These are phyloP conservation scores for Molossus alvarezi DNA, from an alignment of 2,797 vertebrate species.

Conservation along the genomic window DNA sequence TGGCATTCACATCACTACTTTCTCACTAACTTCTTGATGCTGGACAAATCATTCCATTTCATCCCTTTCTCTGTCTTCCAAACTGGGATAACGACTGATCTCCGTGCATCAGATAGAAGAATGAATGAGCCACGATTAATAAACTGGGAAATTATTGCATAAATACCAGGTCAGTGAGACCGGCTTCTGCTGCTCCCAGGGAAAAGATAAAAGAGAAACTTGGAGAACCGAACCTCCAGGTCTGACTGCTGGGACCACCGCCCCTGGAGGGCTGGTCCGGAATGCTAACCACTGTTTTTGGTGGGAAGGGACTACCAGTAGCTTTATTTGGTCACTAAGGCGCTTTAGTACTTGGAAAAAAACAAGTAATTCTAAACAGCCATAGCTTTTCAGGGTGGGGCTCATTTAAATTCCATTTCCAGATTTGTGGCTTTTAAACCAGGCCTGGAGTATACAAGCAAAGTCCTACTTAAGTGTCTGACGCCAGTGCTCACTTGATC, in stretches of 20 bases:
- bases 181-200: background rate
- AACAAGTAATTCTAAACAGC: background rate
- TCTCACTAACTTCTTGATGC: background rate
- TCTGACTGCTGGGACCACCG: background rate
- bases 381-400: conserved; percentile 33
- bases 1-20: background rate
- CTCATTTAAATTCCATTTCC: conserved; percentile 64
- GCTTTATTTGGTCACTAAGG: background rate
- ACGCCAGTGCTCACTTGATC: background rate
- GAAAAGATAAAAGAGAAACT: background rate
- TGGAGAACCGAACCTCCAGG: accelerated
- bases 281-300: background rate
- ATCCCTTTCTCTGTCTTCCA: conserved; percentile 18
- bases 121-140: conserved; percentile 23
- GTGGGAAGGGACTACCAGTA: background rate
- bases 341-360: background rate
- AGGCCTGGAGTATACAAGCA: background rate
- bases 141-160: conserved; percentile 3
- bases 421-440: background rate
- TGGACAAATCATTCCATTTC: background rate
- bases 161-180: background rate
- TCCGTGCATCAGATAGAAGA: background rate
- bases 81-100: background rate
- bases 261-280: background rate
- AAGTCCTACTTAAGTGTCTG: background rate